These are phyloP conservation scores for Morpho achilles DNA, from an alignment of 2,888 invertebrate genomes.

Conservation along the genomic window DNA sequence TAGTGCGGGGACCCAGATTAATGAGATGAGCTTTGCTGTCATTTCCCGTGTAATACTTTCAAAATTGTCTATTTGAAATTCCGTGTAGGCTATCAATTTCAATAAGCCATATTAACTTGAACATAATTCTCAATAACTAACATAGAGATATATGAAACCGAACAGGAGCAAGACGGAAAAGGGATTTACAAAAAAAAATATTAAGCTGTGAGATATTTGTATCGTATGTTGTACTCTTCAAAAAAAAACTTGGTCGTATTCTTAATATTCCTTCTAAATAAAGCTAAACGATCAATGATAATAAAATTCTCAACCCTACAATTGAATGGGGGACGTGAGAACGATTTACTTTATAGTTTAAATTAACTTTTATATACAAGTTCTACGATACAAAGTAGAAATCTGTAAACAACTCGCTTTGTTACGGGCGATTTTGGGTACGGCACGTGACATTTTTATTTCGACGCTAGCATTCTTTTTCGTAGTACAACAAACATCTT, in stretches of 20 bases:
- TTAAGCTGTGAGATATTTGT: too few species aligned
- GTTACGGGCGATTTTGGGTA: slow-evolving; percentile 7
- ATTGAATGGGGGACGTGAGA: slow-evolving; percentile 64
- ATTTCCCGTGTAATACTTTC: slow-evolving; percentile 26
- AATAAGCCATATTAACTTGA: too few species aligned
- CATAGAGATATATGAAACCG: too few species aligned
- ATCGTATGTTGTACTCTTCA: too few species aligned
- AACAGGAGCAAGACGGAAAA: too few species aligned
- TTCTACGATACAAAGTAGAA: slow-evolving; percentile 25
- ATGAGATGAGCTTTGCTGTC: slow-evolving; percentile 48
- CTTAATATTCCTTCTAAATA: slow-evolving; percentile 38
- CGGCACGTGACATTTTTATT: slow-evolving; percentile 26
- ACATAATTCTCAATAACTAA: too few species aligned
- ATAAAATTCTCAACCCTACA: slow-evolving; percentile 54
- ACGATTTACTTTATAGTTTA: slow-evolving; percentile 59
- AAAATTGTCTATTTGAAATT: slow-evolving; percentile 5
- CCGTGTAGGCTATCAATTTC: background rate
- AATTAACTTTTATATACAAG: slow-evolving; percentile 38
- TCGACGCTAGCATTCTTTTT: slow-evolving; percentile 7
- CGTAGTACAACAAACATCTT: slow-evolving; percentile 13
- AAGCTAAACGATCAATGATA: slow-evolving; percentile 51
- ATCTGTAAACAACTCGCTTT: slow-evolving; percentile 14
- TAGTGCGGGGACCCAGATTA: slow-evolving; percentile 72
- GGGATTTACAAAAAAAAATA: too few species aligned
- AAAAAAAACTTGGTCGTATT: background rate